These are phyloP conservation scores for Rhodophaea formosa DNA, from an alignment of 2,888 invertebrate species.

Conservation along the genomic window DNA sequence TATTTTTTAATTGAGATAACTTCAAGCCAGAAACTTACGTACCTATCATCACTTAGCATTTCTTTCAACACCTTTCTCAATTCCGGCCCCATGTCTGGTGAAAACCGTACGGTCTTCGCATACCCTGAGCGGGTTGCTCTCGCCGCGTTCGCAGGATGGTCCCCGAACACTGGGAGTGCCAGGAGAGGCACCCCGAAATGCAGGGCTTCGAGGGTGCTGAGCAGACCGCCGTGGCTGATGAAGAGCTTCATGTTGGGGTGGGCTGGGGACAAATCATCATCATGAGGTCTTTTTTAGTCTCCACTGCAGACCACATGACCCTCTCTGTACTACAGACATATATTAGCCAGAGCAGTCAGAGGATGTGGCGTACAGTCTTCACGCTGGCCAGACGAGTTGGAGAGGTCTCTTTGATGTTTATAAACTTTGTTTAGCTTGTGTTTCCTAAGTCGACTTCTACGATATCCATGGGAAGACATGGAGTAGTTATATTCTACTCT, in stretches of 20 bases:
- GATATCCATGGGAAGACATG: too few species aligned
- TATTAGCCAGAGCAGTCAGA: too few species aligned
- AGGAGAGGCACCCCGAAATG: constrained; percentile 54
- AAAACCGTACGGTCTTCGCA: constrained; percentile 40
- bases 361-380: too few species aligned
- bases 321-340: too few species aligned
- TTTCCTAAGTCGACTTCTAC: too few species aligned
- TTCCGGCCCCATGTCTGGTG: constrained; percentile 36
- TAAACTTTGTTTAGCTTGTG: too few species aligned
- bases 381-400: too few species aligned
- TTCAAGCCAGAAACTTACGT: constrained; percentile 42
- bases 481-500: too few species aligned
- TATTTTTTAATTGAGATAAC: too few species aligned
- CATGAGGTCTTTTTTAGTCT: too few species aligned
- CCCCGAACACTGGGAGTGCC: constrained; percentile 56
- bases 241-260: constrained; percentile 47
- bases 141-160: constrained; percentile 54
- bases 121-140: constrained; percentile 40
- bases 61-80: constrained; percentile 39
- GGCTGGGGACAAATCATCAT: constrained; percentile 37
- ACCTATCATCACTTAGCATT: constrained; percentile 44
- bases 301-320: too few species aligned
- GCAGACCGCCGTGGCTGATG: constrained; percentile 51
- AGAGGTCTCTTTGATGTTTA: too few species aligned
- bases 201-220: constrained; percentile 46